Conservation (phyloP, 1,140 invertebrate species). For the Saccostrea echinata region DNA sequence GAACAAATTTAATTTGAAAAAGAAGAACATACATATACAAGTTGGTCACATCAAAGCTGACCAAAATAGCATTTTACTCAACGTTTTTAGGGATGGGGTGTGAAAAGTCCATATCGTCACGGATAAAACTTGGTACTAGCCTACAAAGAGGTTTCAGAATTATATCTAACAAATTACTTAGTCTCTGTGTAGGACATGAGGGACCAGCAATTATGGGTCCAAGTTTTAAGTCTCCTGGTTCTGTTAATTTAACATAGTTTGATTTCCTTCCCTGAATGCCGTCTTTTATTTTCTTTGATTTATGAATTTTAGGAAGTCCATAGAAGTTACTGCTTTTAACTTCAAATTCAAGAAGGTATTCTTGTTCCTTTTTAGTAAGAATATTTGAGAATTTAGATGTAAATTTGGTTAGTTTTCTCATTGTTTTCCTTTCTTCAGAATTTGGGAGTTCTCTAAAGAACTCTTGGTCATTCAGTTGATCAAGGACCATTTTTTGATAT, state of each 20-base stretch:
- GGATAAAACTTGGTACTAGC: neutral
- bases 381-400: too few relatives aligned
- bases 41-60: neutral
- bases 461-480: too few relatives aligned
- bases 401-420: too few relatives aligned
- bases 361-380: too few relatives aligned
- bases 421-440: too few relatives aligned
- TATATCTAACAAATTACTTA: conserved; percentile 50
- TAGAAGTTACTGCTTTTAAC: conserved; percentile 40
- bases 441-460: too few relatives aligned
- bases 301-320: conserved; percentile 43
- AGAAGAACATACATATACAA: too few relatives aligned
- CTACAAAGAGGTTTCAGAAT: conserved; percentile 23
- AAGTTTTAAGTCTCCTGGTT: conserved; percentile 34
- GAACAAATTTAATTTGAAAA: too few relatives aligned
- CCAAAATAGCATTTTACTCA: neutral
- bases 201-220: conserved; percentile 42
- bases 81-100: conserved; percentile 6
- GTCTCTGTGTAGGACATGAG: conserved; percentile 3
- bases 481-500: too few relatives aligned
- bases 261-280: neutral
- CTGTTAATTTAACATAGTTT: neutral
- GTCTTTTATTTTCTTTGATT: conserved; percentile 33
- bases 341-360: neutral
- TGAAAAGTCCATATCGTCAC: conserved; percentile 35